Percentiles rank a stretch among this genome's conserved stretches.
Evolutionary conservation across 1,140 invertebrate species (phyloP).

Genomic region (Hormaphis cornu): DNA sequence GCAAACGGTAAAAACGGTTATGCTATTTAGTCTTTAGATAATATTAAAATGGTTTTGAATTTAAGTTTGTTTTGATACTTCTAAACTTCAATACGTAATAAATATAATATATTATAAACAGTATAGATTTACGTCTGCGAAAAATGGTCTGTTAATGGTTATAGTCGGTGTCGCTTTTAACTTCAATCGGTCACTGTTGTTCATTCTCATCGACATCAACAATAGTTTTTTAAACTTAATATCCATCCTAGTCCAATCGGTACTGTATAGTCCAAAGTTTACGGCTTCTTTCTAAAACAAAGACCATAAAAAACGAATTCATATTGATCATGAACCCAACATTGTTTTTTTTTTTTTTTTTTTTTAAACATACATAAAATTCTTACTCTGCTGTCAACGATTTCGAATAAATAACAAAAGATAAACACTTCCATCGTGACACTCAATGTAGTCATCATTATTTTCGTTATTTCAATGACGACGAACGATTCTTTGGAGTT

Average conservation of each 20-base stretch:
- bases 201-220: conserved; percentile 1
- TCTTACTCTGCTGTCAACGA: neutral
- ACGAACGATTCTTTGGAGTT: neutral
- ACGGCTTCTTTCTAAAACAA: conserved; percentile 8
- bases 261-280: conserved; percentile 11
- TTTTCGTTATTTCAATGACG: neutral
- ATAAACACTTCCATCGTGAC: conserved; percentile 1
- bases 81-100: too few species aligned
- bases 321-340: neutral
- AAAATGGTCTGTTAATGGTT: neutral
- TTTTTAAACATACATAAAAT: neutral
- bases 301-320: neutral
- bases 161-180: conserved; percentile 1
- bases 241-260: neutral
- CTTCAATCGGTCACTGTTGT: neutral
- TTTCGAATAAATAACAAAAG: conserved; percentile 13
- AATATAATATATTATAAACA: too few species aligned
- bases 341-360: neutral
- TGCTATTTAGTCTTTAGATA: too few species aligned
- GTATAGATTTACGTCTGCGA: neutral
- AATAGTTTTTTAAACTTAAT: neutral
- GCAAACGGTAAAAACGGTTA: too few species aligned
- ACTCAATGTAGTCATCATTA: neutral
- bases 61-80: too few species aligned
- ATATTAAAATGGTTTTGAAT: too few species aligned